Conservation (phyloP, 1,140 invertebrate genomes). For the Tetragonula clypearis region DNA sequence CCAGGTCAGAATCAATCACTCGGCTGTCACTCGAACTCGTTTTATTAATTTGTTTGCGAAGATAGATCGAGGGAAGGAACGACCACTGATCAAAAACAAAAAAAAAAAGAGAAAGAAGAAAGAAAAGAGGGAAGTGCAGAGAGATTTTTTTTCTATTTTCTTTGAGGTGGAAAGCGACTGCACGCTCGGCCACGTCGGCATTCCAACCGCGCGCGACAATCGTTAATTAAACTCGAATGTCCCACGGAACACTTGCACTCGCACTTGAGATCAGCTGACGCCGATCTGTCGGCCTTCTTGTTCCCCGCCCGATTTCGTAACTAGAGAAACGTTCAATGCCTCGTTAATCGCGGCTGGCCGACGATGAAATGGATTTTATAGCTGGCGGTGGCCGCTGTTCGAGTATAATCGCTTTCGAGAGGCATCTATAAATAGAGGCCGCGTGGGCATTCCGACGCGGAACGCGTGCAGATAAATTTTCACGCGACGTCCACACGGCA, state of each 20-base stretch:
- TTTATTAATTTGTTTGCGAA: conserved; percentile 36
- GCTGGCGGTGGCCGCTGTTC: conserved; percentile 4
- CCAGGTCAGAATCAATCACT: neutral
- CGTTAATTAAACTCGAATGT: conserved; percentile 63
- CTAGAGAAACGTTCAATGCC: conserved; percentile 39
- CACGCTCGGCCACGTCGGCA: conserved; percentile 31
- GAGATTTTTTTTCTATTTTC: neutral
- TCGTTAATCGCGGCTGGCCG: conserved; percentile 53
- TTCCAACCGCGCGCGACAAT: conserved; percentile 55
- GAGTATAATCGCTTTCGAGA: conserved; percentile 36
- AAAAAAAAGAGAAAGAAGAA: neutral
- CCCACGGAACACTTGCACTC: conserved; percentile 54
- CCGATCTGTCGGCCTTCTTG: neutral
- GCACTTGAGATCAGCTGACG: conserved; percentile 41
- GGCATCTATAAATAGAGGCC: conserved; percentile 14
- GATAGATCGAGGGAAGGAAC: too few relatives aligned
- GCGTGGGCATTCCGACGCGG: conserved; percentile 4
- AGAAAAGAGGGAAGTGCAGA: neutral
- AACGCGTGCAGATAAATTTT: conserved; percentile 23
- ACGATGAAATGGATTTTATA: conserved; percentile 50
- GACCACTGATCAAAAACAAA: neutral
- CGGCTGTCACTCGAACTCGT: neutral
- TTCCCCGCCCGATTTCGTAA: neutral
- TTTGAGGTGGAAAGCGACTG: conserved; percentile 23
- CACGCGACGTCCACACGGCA: neutral